These are phyloP conservation scores for Austrolebias charrua DNA, from an alignment of 2,797 vertebrate genomes.

Conservation along the genomic window DNA sequence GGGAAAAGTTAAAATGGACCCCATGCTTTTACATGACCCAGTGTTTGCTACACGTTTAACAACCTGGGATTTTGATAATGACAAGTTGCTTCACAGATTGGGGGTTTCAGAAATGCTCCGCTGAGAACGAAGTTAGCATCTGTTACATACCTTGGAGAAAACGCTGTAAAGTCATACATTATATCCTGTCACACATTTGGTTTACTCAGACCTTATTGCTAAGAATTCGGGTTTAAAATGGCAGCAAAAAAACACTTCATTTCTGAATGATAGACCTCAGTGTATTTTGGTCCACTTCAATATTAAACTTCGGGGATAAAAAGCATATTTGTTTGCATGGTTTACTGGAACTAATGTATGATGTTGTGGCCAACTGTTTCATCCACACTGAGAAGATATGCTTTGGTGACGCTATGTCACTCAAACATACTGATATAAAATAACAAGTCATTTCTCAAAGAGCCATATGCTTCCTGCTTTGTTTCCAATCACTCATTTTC, in stretches of 20 bases:
- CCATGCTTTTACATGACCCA: conserved; percentile 53
- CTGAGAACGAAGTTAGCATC: conserved; percentile 26
- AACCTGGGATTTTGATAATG: conserved; percentile 40
- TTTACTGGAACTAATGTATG: conserved; percentile 6
- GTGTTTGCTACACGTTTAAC: conserved; percentile 44
- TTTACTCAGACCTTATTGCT: conserved; percentile 21
- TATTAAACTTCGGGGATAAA: too few relatives aligned
- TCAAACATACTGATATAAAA: conserved; percentile 53
- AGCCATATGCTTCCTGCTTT: conserved; percentile 66
- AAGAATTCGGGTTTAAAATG: conserved; percentile 5
- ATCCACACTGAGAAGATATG: conserved; percentile 45
- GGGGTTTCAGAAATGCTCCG: conserved; percentile 8
- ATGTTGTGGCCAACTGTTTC: conserved; percentile 34
- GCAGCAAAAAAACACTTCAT: conserved; percentile 18
- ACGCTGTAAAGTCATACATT: conserved; percentile 11
- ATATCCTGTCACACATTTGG: conserved; percentile 1
- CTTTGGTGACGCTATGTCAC: conserved; percentile 29
- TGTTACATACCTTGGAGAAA: conserved; percentile 14
- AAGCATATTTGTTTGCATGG: conserved; percentile 14
- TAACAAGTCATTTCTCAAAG: conserved; percentile 47
- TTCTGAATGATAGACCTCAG: neutral
- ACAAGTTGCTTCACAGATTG: conserved; percentile 21
- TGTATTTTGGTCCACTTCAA: neutral
- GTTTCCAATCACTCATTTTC: conserved; percentile 56
- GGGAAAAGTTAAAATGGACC: conserved; percentile 44